Percentiles rank a stretch among this genome's conserved stretches.
Evolutionary conservation across 2,888 invertebrate genomes (phyloP).

Genomic region (Macaria notata): DNA sequence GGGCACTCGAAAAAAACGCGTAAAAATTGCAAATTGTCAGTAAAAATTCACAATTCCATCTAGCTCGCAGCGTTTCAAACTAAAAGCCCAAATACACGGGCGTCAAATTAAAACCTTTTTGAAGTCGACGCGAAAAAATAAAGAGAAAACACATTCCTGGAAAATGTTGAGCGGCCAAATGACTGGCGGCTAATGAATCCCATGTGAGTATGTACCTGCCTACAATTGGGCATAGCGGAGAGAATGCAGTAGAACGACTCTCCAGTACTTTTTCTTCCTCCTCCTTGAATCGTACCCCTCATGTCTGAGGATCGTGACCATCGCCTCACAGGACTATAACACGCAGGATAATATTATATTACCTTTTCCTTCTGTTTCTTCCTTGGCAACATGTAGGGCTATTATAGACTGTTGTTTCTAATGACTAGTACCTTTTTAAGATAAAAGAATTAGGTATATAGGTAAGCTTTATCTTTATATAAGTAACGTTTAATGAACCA

Average conservation of each 20-base stretch:
- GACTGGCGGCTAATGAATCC: conserved; percentile 34
- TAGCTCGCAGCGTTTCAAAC: conserved; percentile 10
- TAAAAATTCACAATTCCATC: conserved; percentile 10
- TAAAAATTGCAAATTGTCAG: conserved; percentile 10
- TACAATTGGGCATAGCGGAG: conserved; percentile 17
- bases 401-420: too few species aligned
- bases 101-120: conserved; percentile 30
- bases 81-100: conserved; percentile 23
- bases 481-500: too few species aligned
- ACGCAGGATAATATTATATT: too few species aligned
- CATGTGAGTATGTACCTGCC: conserved; percentile 23
- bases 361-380: too few species aligned
- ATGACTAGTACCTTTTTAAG: too few species aligned
- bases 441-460: too few species aligned
- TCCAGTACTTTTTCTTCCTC: too few species aligned
- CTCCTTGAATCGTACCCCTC: too few species aligned
- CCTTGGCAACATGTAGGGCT: too few species aligned
- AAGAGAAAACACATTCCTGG: conserved; percentile 25
- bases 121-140: conserved; percentile 23
- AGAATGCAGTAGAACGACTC: not conserved
- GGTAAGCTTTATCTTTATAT: too few species aligned
- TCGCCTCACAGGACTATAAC: too few species aligned
- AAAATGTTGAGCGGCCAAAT: conserved; percentile 27
- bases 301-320: too few species aligned
- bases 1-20: not conserved